These are phyloP conservation scores for Doryteuthis pealeii DNA, from an alignment of 1,140 invertebrate genomes.

Conservation along the genomic window DNA sequence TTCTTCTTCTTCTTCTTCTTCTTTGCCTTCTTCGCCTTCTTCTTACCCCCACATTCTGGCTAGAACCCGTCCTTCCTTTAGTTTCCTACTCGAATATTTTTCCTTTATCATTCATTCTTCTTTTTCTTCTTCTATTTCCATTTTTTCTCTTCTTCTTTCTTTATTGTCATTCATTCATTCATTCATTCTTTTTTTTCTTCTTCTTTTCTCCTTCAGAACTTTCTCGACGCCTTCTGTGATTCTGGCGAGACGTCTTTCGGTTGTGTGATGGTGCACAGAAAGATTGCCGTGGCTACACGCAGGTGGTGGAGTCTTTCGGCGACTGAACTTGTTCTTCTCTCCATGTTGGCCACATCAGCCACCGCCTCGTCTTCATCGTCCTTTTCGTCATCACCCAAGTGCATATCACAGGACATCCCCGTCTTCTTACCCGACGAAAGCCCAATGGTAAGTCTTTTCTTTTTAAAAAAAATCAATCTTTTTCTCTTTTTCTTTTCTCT, in stretches of 20 bases:
- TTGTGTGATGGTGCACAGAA: conserved; percentile 75
- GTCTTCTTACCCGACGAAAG: conserved; percentile 81
- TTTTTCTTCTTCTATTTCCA: neutral
- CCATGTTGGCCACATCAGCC: conserved; percentile 63
- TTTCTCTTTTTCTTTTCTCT: neutral
- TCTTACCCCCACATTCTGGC: too few relatives aligned
- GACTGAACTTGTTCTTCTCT: conserved; percentile 74
- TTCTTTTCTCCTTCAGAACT: conserved; percentile 63
- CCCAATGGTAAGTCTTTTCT: conserved; percentile 69
- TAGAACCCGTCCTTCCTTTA: neutral
- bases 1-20: too few relatives aligned
- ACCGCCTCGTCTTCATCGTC: neutral
- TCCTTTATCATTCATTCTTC: neutral
- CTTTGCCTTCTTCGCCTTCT: too few relatives aligned
- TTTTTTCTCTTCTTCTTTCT: conserved; percentile 6
- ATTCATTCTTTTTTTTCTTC: conserved; percentile 8
- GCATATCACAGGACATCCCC: conserved; percentile 73
- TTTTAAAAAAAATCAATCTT: neutral
- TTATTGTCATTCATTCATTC: conserved; percentile 10
- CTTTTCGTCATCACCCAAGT: conserved; percentile 66
- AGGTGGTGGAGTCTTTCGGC: conserved; percentile 76
- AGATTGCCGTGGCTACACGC: conserved; percentile 74
- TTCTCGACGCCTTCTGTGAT: conserved; percentile 75
- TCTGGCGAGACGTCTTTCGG: conserved; percentile 76
- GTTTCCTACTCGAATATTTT: neutral